Base-by-base conservation (phyloP, 2,113 vertebrate species). In the Corythoichthys intestinalis region DNA sequence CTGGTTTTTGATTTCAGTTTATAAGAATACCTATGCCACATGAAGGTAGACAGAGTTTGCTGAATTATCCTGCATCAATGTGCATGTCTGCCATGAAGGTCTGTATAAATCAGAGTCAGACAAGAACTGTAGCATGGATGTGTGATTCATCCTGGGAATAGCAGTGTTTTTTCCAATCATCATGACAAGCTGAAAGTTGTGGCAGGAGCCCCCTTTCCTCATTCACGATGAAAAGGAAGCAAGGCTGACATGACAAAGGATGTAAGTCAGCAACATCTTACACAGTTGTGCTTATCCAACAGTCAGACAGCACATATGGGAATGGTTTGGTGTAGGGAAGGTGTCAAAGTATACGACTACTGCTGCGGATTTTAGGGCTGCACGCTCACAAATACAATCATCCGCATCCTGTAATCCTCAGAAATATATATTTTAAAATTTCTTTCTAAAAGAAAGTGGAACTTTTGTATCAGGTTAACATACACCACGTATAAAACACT, bases 401-500 rank as follows among this genome's bases (percentile, higher is more conserved):
- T 20, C 57, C 39, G 35, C 57, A 59, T 59, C 57, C 57, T 15
- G 6, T 14, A 17, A 59, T 38, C 39, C 37, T 39, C 35, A 57
- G 56, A 52, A 6, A 17, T 52, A 14, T 50, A 10, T 15, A 17
- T 50, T 50, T 49, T 50, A 28, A 28, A 28, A 28, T 50, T 5
- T 17, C 11, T 50, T 15, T 15, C 6, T 50, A 50, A 50, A 50
- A 50, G 15, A 50, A 15, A 50, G 93, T 76, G 93, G 69, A 93
- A 91, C 94, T 88, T 92, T 94, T 92, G 86, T 91, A 93, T 94
- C 90, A 91, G 92, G 94, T 93, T 92, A 93, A 94, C 92, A 92
- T 89, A 86, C 89, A 93, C 92, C 79, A 79, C 87, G 66, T 92
- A 93, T 91, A 92, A 95, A 97, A 97, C 20, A 28, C 20, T 28